Conservation (phyloP, 2,113 vertebrate species). For the Istiophorus platypterus region DNA sequence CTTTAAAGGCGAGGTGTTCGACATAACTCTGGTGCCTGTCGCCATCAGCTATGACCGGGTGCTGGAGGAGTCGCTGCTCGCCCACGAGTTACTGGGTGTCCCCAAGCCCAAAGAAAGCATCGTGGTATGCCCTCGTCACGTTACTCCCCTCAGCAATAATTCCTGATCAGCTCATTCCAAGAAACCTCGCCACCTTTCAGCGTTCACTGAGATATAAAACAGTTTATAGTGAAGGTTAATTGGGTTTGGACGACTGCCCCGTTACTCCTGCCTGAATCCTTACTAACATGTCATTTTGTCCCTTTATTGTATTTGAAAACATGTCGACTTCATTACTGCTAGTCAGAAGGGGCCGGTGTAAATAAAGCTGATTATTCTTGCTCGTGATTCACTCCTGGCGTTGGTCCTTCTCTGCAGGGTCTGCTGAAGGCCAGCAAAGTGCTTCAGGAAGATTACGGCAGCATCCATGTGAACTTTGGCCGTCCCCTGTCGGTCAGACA, state of each 20-base stretch:
- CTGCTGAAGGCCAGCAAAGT: constrained; percentile 93
- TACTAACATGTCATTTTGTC: not conserved
- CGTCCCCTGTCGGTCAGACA: constrained; percentile 90
- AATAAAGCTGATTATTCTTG: constrained; percentile 20
- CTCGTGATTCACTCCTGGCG: constrained; percentile 14
- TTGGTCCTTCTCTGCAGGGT: constrained; percentile 81
- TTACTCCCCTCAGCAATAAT: not conserved
- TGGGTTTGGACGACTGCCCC: not conserved
- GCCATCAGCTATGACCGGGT: constrained; percentile 97
- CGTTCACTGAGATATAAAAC: not conserved
- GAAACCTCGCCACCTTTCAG: not conserved
- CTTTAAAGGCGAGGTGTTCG: constrained; percentile 95
- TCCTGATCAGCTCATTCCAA: not conserved
- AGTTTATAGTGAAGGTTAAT: not conserved
- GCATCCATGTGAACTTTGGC: constrained; percentile 91
- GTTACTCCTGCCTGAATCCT: not conserved
- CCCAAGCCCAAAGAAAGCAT: constrained; percentile 96
- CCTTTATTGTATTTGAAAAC: not conserved
- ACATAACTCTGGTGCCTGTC: constrained; percentile 93
- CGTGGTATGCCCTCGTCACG: constrained; percentile 76
- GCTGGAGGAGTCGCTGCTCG: constrained; percentile 94
- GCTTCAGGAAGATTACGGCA: constrained; percentile 92
- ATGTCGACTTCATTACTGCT: not conserved
- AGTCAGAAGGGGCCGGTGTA: not conserved
- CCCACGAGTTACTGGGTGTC: constrained; percentile 92